Base-by-base conservation (phyloP, 2,113 vertebrate genomes). In the Merops nubicus region DNA sequence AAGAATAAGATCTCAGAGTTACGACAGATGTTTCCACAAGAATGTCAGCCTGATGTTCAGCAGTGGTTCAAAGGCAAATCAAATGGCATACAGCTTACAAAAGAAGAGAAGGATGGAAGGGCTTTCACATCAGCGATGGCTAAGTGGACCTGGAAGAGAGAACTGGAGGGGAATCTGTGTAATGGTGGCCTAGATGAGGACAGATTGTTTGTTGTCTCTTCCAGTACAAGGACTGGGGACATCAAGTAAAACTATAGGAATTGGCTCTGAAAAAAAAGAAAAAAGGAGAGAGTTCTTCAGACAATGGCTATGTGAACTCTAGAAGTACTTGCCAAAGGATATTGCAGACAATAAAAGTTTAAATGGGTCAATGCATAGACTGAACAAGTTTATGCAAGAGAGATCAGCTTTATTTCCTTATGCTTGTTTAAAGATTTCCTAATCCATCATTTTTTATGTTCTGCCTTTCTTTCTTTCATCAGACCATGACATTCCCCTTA, bases 341-440 rank as follows among this genome's bases (percentile, higher is more conserved):
- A 70, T 70, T 70, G 59, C 43, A 26, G 38, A 77, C 86, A 93
- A 84, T 63, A 26, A 74, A 62, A 62, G 42, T 34, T 80, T 77
- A 70, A 65, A 89, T 50, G 68, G 88, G 79, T 95, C 94, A 89
- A 1, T 54, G 72, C 65, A 15, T n/a, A 77, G 20, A 91, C 92
- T 80, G 68, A 91, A 69, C 5, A 74, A 69, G 42, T 94, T 94
- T 54, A 85, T 85, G 56, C 84, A 95, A 93, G 75, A 79, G 23
- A 69, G n/a, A 90, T 73, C 63, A 83, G 75, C 26, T 83, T 80
- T 88, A 89, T 92, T 96, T 97, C 82, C 91, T 83, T 63, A 31
- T 92, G 73, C 64, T 78, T 89, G 89, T 96, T 92, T 92, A 89
- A 77, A 89, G 73, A 96, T 88, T 95, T 87, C 84, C 77, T 81